phyloP scores from a whole-genome alignment of 2,888 invertebrate species.

The Heliconius hortense region DNA sequence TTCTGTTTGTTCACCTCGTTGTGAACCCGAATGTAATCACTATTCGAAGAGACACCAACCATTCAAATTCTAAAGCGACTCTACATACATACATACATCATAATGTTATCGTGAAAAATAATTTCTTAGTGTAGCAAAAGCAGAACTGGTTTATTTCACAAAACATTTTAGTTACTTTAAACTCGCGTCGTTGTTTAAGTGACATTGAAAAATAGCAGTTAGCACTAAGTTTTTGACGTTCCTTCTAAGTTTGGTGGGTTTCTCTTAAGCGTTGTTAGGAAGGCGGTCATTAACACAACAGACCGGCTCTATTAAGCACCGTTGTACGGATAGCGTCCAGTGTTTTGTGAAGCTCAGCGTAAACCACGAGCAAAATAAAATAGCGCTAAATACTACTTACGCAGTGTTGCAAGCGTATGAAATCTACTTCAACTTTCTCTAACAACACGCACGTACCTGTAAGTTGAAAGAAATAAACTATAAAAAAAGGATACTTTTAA shows the following conservation, averaged over 20 bases:
- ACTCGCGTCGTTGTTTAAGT: slow-evolving; percentile 48
- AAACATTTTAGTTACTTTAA: slow-evolving; percentile 46
- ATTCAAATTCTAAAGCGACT: slow-evolving; percentile 53
- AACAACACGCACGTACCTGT: slow-evolving; percentile 76
- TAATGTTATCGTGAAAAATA: slow-evolving; percentile 27
- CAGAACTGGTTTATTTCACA: slow-evolving; percentile 42
- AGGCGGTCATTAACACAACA: slow-evolving; percentile 49
- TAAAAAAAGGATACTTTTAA: not conserved
- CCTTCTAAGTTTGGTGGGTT: slow-evolving; percentile 48
- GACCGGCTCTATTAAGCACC: slow-evolving; percentile 44
- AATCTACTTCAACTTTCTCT: slow-evolving; percentile 68
- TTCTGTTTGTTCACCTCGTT: slow-evolving; percentile 59
- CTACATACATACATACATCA: not conserved
- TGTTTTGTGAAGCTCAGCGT: slow-evolving; percentile 25
- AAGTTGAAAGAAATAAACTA: slow-evolving; percentile 46
- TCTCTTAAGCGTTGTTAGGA: slow-evolving; percentile 47
- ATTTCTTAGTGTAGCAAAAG: slow-evolving; percentile 3
- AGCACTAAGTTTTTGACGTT: slow-evolving; percentile 56
- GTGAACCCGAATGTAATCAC: slow-evolving; percentile 56
- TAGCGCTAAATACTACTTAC: slow-evolving; percentile 68
- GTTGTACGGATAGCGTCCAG: slow-evolving; percentile 36
- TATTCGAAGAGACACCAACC: slow-evolving; percentile 51
- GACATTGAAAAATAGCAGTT: slow-evolving; percentile 59
- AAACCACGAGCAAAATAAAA: slow-evolving; percentile 51
- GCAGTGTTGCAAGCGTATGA: slow-evolving; percentile 62